phyloP scores from a whole-genome alignment of 2,113 vertebrate species.

The Heptranchias perlo region DNA sequence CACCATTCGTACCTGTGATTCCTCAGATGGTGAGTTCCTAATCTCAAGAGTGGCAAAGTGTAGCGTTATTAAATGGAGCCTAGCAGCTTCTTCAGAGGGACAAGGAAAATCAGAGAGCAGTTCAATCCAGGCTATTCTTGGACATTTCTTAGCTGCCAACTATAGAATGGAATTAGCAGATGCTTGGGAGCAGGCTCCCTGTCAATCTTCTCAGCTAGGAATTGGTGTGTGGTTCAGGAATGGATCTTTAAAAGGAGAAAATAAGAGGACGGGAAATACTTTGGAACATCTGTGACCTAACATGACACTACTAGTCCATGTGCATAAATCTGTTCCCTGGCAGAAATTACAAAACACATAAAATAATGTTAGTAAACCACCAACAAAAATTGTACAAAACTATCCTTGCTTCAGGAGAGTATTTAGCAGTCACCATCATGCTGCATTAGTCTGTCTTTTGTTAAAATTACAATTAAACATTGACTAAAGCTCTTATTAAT shows the following conservation, averaged over 20 bases:
- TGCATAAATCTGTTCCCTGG: not conserved
- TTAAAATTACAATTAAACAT: too few relatives aligned
- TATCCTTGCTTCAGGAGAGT: not conserved
- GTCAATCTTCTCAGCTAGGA: not conserved
- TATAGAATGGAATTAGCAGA: not conserved
- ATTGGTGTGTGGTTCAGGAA: not conserved
- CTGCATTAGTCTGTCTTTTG: not conserved
- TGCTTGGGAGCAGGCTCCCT: not conserved
- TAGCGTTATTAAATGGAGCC: not conserved
- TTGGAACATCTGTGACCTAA: not conserved
- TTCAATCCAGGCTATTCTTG: not conserved
- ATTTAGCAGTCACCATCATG: too few relatives aligned
- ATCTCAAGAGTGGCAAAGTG: not conserved
- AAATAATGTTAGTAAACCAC: not conserved
- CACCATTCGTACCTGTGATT: not conserved
- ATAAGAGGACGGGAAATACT: not conserved
- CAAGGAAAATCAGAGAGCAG: not conserved
- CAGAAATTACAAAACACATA: not conserved
- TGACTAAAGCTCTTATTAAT: not conserved
- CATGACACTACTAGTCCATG: not conserved
- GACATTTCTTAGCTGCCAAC: not conserved
- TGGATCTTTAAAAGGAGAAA: not conserved
- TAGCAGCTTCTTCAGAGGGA: not conserved
- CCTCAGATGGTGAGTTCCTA: not conserved
- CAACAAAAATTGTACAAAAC: not conserved